Conservation (phyloP, 2,113 vertebrate species). For the Ammodytes marinus region DNA sequence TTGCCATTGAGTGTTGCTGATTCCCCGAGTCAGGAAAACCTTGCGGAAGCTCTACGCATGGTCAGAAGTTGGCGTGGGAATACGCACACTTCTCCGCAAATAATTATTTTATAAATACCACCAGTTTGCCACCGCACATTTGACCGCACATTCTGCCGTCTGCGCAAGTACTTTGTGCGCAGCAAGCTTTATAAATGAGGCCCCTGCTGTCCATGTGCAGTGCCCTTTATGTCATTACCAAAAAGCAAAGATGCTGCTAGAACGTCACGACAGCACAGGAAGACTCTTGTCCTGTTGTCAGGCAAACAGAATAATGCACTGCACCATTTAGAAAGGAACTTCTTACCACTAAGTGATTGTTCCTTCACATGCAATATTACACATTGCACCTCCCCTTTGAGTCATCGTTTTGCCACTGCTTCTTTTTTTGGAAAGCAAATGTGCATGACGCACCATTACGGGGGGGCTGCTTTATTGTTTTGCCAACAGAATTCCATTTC, state of each 20-base stretch:
- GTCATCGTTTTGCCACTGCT: constrained; percentile 38
- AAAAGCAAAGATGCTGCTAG: constrained; percentile 5
- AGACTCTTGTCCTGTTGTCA: background rate
- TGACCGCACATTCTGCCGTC: too few species aligned
- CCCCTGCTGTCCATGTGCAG: constrained; percentile 2
- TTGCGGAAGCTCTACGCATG: too few species aligned
- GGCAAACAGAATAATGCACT: background rate
- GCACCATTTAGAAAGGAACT: constrained; percentile 16
- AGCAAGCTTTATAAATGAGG: too few species aligned
- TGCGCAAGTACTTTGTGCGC: too few species aligned
- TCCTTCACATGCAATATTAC: constrained; percentile 27
- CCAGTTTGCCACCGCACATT: too few species aligned
- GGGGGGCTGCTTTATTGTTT: constrained; percentile 63
- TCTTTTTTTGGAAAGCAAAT: constrained; percentile 17
- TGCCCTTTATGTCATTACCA: constrained; percentile 2
- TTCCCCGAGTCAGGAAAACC: too few species aligned
- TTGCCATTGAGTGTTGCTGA: too few species aligned
- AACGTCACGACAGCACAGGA: background rate
- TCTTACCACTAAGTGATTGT: constrained; percentile 12
- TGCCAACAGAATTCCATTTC: constrained; percentile 71
- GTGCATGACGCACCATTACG: constrained; percentile 30
- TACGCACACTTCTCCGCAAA: too few species aligned
- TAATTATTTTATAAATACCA: too few species aligned
- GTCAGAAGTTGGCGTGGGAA: too few species aligned
- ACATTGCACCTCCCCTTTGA: constrained; percentile 41